Base-by-base conservation (phyloP, 2,888 invertebrate species). In the Falcaria lacertinaria region DNA sequence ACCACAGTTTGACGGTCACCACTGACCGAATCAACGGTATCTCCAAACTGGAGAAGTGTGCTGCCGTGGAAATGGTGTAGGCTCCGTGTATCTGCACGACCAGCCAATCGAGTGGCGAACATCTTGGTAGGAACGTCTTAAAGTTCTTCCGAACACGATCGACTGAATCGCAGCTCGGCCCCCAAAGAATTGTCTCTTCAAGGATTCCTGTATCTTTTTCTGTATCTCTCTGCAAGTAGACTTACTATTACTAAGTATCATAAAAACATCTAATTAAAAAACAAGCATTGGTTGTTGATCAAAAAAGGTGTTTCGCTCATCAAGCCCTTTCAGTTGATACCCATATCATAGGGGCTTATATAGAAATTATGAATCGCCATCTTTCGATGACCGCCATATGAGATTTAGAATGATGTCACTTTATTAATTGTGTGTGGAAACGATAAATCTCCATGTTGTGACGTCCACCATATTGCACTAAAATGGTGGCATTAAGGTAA, bases 101-200 rank as follows among this genome's bases (percentile, higher is more conserved):
- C 14, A 48, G 38, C 48, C 48, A 48, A 28, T 48, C 43, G 2
- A 33, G 8, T 1, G 19, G 16, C 7, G 42, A 25, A 15, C 43
- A 45, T 0, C 39, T 32, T 15, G 44, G 42, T 4, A 48, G 33
- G 6, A 38, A 22, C 11, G 45, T 19, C 2, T 19, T 19, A 5
- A 19, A 19, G 19, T 19, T 36, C 8, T 33, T 16, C 1, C 13
- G 8, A 14, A 44, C 4, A 11, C 22, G 34, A 25, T 48, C 42
- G 7, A 13, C 15, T 0, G 33, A 15, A 8, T 43, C 40, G 0
- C 15, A 16, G 7, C 47, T 43, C 1, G 45, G 47, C 4, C 53
- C 50, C 33, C 45, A 53, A 13, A 53, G 35, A 3, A 50, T 15
- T 7, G 47, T 50, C 2, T 50, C 45, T 34, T 45, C 44, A 4